phyloP scores from a whole-genome alignment of 1,140 invertebrate species.

The Magallana ariakensis region DNA sequence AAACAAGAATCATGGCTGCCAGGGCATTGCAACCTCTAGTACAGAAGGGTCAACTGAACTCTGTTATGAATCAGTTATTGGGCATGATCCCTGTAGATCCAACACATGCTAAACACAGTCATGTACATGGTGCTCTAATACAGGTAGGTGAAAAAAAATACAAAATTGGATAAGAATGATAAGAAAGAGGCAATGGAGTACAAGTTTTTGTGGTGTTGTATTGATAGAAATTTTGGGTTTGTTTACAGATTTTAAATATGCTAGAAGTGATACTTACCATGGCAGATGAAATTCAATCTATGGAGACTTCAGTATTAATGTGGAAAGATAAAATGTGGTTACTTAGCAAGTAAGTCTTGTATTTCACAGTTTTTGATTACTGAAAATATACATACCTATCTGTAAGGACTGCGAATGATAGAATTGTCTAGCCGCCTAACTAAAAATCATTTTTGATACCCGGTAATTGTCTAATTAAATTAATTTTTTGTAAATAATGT shows the following conservation, averaged over 20 bases:
- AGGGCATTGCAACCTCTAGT: slow-evolving; percentile 85
- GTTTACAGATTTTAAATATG: slow-evolving; percentile 55
- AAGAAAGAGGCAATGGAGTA: neutral
- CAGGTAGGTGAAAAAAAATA: slow-evolving; percentile 31
- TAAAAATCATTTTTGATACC: too few species aligned
- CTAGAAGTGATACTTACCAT: slow-evolving; percentile 42
- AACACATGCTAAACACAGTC: neutral
- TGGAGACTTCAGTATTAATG: slow-evolving; percentile 1
- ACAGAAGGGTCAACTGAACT: slow-evolving; percentile 75
- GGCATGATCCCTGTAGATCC: slow-evolving; percentile 64
- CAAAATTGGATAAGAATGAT: neutral
- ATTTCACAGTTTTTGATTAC: too few species aligned
- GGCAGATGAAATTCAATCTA: slow-evolving; percentile 25
- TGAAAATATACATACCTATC: too few species aligned
- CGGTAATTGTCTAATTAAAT: too few species aligned
- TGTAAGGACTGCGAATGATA: too few species aligned
- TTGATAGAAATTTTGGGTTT: neutral
- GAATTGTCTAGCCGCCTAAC: too few species aligned
- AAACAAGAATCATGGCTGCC: slow-evolving; percentile 85
- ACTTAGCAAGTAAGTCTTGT: slow-evolving; percentile 53
- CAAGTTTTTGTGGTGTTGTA: neutral
- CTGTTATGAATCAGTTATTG: slow-evolving; percentile 66
- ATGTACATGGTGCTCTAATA: slow-evolving; percentile 44
- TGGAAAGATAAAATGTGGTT: slow-evolving; percentile 57
- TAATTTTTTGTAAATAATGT: too few species aligned